phyloP scores from a whole-genome alignment of 2,797 vertebrate genomes.

The Champsocephalus gunnari region DNA sequence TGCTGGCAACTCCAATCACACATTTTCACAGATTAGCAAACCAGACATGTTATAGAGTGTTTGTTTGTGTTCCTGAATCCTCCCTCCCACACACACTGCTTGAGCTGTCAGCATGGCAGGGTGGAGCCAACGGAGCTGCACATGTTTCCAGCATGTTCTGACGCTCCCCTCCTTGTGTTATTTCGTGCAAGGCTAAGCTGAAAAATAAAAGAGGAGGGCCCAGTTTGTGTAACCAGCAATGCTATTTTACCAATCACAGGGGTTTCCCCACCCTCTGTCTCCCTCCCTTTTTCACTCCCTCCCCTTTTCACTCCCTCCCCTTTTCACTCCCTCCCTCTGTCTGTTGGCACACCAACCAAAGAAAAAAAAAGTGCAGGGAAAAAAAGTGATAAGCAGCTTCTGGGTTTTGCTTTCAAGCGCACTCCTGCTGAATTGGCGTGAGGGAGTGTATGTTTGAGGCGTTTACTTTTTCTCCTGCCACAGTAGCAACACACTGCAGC shows the following conservation, averaged over 20 bases:
- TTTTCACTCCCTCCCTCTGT: slow-evolving; percentile 64
- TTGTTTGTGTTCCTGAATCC: slow-evolving; percentile 52
- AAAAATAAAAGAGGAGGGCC: slow-evolving; percentile 67
- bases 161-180: slow-evolving; percentile 51
- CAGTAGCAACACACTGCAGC: slow-evolving; percentile 72
- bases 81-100: slow-evolving; percentile 61
- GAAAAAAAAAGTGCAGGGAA: slow-evolving; percentile 68
- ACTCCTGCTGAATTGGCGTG: slow-evolving; percentile 79
- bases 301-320: slow-evolving; percentile 57
- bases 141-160: slow-evolving; percentile 76
- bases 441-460: slow-evolving; percentile 46
- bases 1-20: slow-evolving; percentile 1
- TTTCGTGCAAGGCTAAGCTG: slow-evolving; percentile 45
- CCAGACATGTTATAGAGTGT: slow-evolving; percentile 25
- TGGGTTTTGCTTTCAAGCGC: slow-evolving; percentile 86
- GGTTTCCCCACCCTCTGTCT: slow-evolving; percentile 72
- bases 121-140: slow-evolving; percentile 64
- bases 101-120: slow-evolving; percentile 67
- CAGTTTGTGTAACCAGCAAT: slow-evolving; percentile 37
- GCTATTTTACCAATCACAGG: slow-evolving; percentile 79
- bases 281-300: slow-evolving; percentile 33
- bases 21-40: slow-evolving; percentile 36
- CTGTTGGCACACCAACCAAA: slow-evolving; percentile 73
- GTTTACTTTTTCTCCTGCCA: slow-evolving; percentile 68
- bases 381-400: slow-evolving; percentile 85